Base-by-base conservation (phyloP, 2,888 invertebrate genomes). In the Melolontha melolontha region DNA sequence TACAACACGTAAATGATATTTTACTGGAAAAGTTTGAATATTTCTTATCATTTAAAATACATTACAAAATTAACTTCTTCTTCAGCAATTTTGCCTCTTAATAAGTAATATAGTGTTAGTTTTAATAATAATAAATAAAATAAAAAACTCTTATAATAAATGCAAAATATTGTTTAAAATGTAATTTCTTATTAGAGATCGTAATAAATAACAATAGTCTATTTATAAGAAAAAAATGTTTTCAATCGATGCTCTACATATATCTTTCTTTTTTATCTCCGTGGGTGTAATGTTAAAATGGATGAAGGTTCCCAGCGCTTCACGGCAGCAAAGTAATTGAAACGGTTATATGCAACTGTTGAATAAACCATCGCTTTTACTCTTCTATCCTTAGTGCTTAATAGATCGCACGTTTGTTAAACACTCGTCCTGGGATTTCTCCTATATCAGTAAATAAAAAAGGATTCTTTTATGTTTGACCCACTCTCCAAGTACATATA, bases 311-410 rank as follows among this genome's bases (percentile, higher is more conserved):
- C 39, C 54, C 27, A 55, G n/a, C 57, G 29, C 50, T 16, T 51
- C 66, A 41, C 51, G 16, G 52, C 39, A 70, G 70, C 69, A 75
- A 77, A 77, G 77, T 77, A 77, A 77, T 77, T 79, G 77, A 77
- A 77, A 77, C 74, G 74, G 75, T 70, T 77, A 75, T 75, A 75
- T 71, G 77, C 77, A 78, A 77, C 76, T 73, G 71, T 75, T 81
- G 81, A 81, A 81, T 81, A 81, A 81, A 81, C 79, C 81, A 80
- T 79, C 70, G 74, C 73, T 71, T 71, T 69, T 72, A 72, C 69
- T 73, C 70, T 74, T 74, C 73, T 74, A 75, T 75, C 74, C 74
- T 67, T 70, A 72, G 71, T 71, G 74, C 74, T 75, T 76, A 76
- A 75, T 75, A 74, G 73, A 73, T 67, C 74, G 76, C 79, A 80